A percentile compares a stretch with the other conserved stretches of the same genome.
Conservation (phyloP, 2,888 invertebrate genomes). For the Neuroscelio doddi region DNA sequence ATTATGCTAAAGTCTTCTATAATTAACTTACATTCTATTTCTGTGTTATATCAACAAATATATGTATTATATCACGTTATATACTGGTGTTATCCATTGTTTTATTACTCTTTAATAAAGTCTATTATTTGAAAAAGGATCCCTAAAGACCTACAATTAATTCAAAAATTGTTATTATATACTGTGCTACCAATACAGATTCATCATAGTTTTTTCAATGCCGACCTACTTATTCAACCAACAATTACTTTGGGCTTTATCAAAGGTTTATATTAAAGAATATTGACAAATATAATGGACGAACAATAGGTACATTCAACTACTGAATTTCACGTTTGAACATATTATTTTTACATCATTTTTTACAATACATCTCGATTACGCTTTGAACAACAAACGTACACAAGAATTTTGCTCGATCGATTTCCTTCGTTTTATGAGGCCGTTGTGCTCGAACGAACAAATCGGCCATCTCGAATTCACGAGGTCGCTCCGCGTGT, state of each 20-base stretch:
- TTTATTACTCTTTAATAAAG: too few relatives aligned
- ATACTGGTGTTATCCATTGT: too few relatives aligned
- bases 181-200: too few relatives aligned
- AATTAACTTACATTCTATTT: too few relatives aligned
- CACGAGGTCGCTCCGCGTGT: constrained; percentile 39
- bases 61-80: too few relatives aligned
- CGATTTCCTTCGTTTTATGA: constrained; percentile 40
- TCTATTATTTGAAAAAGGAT: too few relatives aligned
- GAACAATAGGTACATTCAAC: background rate
- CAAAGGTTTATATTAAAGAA: background rate
- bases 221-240: background rate
- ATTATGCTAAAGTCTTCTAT: too few relatives aligned
- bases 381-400: constrained; percentile 19
- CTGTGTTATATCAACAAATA: too few relatives aligned
- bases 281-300: background rate
- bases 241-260: too few relatives aligned
- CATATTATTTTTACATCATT: background rate
- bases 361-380: constrained; percentile 9
- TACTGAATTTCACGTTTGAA: background rate
- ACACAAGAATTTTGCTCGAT: constrained; percentile 19
- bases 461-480: constrained; percentile 51
- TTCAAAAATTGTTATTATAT: too few relatives aligned
- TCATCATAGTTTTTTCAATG: background rate
- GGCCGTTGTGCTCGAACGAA: constrained; percentile 49
- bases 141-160: too few relatives aligned